Evolutionary conservation across 2,888 invertebrate species (phyloP).

Genomic region (Clanis bilineata): DNA sequence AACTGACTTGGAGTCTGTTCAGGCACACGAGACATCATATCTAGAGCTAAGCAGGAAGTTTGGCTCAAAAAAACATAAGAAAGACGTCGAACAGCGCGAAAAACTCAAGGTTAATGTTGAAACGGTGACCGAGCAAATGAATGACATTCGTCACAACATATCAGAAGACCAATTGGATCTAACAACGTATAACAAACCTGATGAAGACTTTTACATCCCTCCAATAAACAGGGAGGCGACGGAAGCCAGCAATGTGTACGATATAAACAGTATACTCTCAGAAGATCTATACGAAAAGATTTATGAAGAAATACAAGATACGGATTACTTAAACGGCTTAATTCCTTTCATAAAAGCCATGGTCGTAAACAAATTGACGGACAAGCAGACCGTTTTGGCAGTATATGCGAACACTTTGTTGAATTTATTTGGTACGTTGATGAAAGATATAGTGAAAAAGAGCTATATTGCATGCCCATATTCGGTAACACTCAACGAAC

Average conservation of each 20-base stretch:
- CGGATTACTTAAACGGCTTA: constrained; percentile 45
- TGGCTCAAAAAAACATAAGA: constrained; percentile 84
- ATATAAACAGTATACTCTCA: constrained; percentile 66
- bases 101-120: constrained; percentile 81
- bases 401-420: constrained; percentile 58
- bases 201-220: constrained; percentile 75
- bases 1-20: constrained; percentile 35
- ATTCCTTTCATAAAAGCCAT: constrained; percentile 46
- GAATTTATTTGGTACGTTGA: constrained; percentile 38
- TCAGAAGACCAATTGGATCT: constrained; percentile 59
- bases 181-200: constrained; percentile 50
- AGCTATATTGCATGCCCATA: constrained; percentile 44
- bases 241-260: constrained; percentile 70
- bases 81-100: constrained; percentile 83
- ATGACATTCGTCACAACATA: constrained; percentile 71
- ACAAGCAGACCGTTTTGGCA: constrained; percentile 46
- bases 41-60: constrained; percentile 83
- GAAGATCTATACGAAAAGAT: constrained; percentile 61
- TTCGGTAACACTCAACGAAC: constrained; percentile 58
- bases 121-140: constrained; percentile 81
- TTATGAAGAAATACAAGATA: constrained; percentile 47
- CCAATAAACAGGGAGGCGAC: constrained; percentile 74
- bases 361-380: constrained; percentile 34
- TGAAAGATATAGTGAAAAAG: constrained; percentile 52
- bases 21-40: constrained; percentile 48